Conservation (phyloP, 2,113 vertebrate species). For the Carlito syrichta region DNA sequence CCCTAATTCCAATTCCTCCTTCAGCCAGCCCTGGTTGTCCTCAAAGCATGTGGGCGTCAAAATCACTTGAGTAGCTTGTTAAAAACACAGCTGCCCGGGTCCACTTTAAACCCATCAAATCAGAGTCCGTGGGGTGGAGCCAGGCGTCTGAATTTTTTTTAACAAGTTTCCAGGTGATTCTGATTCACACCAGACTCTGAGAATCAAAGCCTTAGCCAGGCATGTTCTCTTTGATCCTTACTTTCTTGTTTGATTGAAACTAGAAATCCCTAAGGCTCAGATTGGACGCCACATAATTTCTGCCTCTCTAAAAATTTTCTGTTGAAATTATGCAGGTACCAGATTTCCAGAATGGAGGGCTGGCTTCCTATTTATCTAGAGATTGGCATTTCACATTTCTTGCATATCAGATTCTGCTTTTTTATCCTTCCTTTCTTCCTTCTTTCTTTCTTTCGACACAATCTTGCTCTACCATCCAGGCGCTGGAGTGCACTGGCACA, state of each 20-base stretch:
- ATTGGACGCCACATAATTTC: background rate
- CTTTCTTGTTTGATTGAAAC: conserved; percentile 28
- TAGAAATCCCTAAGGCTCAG: background rate
- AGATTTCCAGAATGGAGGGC: background rate
- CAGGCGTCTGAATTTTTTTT: background rate
- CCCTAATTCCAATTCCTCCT: background rate
- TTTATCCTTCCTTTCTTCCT: too few species aligned
- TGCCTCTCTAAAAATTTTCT: background rate
- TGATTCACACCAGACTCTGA: conserved; percentile 47
- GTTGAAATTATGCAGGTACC: background rate
- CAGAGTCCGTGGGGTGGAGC: background rate
- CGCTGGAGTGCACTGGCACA: too few species aligned
- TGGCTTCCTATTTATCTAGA: background rate
- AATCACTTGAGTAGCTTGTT: background rate
- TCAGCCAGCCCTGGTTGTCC: background rate
- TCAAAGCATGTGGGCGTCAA: background rate
- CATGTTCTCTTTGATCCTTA: conserved; percentile 33
- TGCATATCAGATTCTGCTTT: background rate
- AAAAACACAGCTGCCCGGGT: background rate
- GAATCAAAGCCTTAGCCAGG: background rate
- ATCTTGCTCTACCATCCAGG: too few species aligned
- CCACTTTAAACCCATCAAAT: conserved; percentile 22
- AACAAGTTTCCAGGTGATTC: conserved; percentile 15
- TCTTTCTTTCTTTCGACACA: too few species aligned
- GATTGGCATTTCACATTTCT: background rate